These are phyloP conservation scores for Synanthedon myopaeformis DNA, from an alignment of 2,888 invertebrate species.

Conservation along the genomic window DNA sequence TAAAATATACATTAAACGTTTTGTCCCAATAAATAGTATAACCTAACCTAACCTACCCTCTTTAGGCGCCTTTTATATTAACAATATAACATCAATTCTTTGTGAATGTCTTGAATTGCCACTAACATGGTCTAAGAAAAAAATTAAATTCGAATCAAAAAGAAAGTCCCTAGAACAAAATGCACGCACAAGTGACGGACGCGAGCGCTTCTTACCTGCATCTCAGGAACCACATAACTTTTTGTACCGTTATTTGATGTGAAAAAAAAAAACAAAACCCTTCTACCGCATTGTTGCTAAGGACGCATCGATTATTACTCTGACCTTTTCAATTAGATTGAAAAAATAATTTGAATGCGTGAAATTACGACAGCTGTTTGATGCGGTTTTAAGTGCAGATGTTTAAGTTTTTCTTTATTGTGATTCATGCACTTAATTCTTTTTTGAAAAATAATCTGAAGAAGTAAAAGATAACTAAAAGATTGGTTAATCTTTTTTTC, in stretches of 20 bases:
- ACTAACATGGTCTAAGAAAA: no score
- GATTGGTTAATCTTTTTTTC: no score
- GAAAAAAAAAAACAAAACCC: background rate
- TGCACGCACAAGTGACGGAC: slow-evolving; percentile 17
- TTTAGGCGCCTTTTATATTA: no score
- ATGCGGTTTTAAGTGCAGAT: slow-evolving; percentile 10
- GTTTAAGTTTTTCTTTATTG: slow-evolving; percentile 2
- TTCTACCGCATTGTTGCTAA: slow-evolving; percentile 25
- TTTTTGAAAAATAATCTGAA: slow-evolving; percentile 20
- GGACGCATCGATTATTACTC: slow-evolving; percentile 33
- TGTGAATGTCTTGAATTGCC: no score
- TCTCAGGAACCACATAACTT: slow-evolving; percentile 16
- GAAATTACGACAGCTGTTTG: slow-evolving; percentile 39
- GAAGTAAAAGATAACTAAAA: slow-evolving; percentile 4
- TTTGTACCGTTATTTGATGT: slow-evolving; percentile 29
- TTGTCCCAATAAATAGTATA: no score
- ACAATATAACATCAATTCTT: no score
- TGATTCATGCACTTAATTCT: background rate
- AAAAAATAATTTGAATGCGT: slow-evolving; percentile 21
- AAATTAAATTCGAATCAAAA: background rate
- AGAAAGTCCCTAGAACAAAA: slow-evolving; percentile 6
- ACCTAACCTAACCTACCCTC: no score
- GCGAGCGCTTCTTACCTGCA: slow-evolving; percentile 37
- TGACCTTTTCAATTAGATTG: slow-evolving; percentile 26
- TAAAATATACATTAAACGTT: no score